Evolutionary conservation across 2,888 invertebrate genomes (phyloP), one percentile per base, ranked within the genome.

Genomic region (Tetrapedia diversipes): DNA sequence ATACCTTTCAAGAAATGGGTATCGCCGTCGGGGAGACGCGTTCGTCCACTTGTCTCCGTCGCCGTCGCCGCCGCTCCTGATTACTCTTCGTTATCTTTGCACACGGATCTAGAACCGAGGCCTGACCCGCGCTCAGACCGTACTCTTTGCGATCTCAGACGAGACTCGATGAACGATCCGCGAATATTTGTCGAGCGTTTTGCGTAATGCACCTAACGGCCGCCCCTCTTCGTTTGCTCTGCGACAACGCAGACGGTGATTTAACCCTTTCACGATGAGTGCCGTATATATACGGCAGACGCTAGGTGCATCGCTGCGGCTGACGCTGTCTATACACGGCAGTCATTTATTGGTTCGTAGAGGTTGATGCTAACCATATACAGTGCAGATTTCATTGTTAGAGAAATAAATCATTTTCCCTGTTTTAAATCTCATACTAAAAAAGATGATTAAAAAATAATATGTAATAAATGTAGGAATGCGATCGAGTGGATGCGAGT

Each of bases 81-180:
- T 81, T 75, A 63, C 65, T 69, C 73, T 70, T 57, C 63, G 56
- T 74, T 74, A 74, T 74, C 73, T 70, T 63, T 63, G 56, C 63
- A 59, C 63, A 70, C 51, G 56, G 56, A 59, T 68, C 49, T 37
- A 19, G 22, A 32, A 57, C 53, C 29, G 49, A 45, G 57, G 41
- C 22, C n/a, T 70, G 70, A 70, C 70, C 73, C 43, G 24, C 37
- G 0, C 32, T 27, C 27, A 22, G 37, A 34, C 16, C 16, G n/a
- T 16, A 0, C 24, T 32, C n/a, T 8, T 19, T 14, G 14, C n/a
- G n/a, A 14, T 16, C 39, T 54, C 22, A 16, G 39, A 43, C 41
- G 10, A 16, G 24, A 64, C 37, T 43, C 22, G 32, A 16, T 27
- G 54, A 22, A 51, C 16, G 19, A n/a, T 39, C 45, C 53, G 34